A percentile compares a stretch with the other conserved stretches of the same genome.
Evolutionary conservation across 2,888 invertebrate genomes (phyloP).

Genomic region (Drosophila neonasuta): DNA sequence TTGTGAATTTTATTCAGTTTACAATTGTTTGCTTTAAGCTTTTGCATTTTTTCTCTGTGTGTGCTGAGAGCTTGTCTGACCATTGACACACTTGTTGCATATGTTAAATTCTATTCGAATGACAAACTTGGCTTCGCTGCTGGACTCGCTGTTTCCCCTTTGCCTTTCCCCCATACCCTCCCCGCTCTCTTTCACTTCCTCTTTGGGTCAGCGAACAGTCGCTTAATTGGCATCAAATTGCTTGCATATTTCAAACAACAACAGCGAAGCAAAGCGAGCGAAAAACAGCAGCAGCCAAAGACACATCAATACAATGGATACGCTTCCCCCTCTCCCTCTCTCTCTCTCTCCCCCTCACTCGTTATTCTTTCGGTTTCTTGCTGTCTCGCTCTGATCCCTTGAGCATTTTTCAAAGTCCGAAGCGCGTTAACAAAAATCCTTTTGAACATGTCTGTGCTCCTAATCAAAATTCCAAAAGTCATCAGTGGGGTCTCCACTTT

Average conservation of each 20-base stretch:
- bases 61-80: neutral
- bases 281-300: conserved; percentile 40
- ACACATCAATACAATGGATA: conserved; percentile 72
- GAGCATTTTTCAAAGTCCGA: conserved; percentile 74
- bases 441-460: conserved; percentile 78
- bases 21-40: neutral
- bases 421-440: conserved; percentile 77
- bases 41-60: neutral
- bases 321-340: conserved; percentile 3
- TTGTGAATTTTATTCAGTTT: neutral
- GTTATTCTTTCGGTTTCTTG: neutral
- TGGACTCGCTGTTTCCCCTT: neutral
- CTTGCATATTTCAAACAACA: conserved; percentile 72
- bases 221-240: conserved; percentile 77
- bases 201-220: conserved; percentile 28
- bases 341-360: neutral
- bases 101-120: conserved; percentile 43
- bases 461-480: conserved; percentile 78
- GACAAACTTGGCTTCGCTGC: conserved; percentile 35
- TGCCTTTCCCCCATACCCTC: neutral
- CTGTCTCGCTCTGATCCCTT: conserved; percentile 5
- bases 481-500: conserved; percentile 60
- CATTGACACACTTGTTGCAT: conserved; percentile 54
- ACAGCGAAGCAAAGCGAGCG: conserved; percentile 10
- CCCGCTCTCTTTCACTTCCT: neutral